Evolutionary conservation across 2,888 invertebrate species (phyloP).

Genomic region (Thereva nobilitata): DNA sequence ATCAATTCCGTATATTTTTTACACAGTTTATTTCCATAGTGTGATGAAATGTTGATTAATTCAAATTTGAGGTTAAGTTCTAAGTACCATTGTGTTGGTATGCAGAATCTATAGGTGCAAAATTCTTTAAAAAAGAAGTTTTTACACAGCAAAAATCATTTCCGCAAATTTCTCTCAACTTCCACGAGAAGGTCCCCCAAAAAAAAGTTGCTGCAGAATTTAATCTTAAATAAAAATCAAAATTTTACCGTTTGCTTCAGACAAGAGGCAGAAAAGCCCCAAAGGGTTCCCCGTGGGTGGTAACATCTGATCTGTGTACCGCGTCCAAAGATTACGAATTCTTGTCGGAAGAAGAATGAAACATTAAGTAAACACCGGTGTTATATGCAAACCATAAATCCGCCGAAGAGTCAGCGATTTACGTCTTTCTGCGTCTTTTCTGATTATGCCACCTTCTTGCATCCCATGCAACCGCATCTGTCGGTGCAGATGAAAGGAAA

Average conservation of each 20-base stretch:
- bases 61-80: too few species aligned
- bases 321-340: slow-evolving; percentile 5
- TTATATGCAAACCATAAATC: slow-evolving; percentile 17
- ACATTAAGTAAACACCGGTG: neutral
- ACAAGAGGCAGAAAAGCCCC: neutral
- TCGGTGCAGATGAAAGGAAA: slow-evolving; percentile 10
- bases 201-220: too few species aligned
- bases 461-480: neutral
- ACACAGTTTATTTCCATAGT: too few species aligned
- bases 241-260: neutral
- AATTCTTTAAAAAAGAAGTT: too few species aligned
- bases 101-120: too few species aligned
- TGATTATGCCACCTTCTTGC: slow-evolving; percentile 1
- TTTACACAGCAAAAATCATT: too few species aligned
- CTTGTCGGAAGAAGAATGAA: slow-evolving; percentile 10
- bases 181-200: too few species aligned
- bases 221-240: too few species aligned
- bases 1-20: too few species aligned
- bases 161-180: too few species aligned
- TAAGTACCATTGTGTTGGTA: too few species aligned
- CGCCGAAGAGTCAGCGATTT: neutral
- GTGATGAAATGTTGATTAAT: too few species aligned
- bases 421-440: neutral
- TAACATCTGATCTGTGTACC: neutral
- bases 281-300: neutral